A percentile compares a stretch with the other conserved stretches of the same genome.
Evolutionary conservation across 37 sponge, comb jelly and placozoan species (phyloP).

Genomic region (Theonella swinhoei): DNA sequence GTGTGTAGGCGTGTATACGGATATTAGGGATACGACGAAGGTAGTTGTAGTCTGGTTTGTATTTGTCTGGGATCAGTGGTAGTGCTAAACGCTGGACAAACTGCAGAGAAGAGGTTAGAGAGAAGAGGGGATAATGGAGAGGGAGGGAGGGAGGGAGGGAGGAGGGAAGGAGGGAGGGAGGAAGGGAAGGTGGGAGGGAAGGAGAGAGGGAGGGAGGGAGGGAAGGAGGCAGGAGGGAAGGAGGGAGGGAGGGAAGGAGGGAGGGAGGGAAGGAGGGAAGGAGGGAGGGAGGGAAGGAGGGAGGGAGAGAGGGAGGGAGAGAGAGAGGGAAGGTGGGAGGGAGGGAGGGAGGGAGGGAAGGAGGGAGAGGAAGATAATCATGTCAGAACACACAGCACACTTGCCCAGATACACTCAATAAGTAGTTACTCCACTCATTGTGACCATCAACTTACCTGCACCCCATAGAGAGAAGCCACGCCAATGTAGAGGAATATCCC

Average conservation of each 20-base stretch:
- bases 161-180: background rate
- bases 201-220: background rate
- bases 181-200: background rate
- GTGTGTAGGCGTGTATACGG: slow-evolving; percentile 75
- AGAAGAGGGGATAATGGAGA: too few species aligned
- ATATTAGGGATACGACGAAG: slow-evolving; percentile 78
- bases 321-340: too few species aligned
- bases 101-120: slow-evolving; percentile 40
- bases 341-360: too few species aligned
- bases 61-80: slow-evolving; percentile 79
- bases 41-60: slow-evolving; percentile 80
- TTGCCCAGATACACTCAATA: background rate
- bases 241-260: background rate
- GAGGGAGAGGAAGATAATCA: background rate
- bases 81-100: slow-evolving; percentile 69
- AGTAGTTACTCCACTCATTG: too few species aligned
- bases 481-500: slow-evolving; percentile 87
- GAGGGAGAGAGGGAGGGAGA: too few species aligned
- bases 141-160: slow-evolving; percentile 6
- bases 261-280: background rate
- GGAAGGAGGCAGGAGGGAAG: too few species aligned
- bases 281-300: too few species aligned
- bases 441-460: slow-evolving; percentile 82
- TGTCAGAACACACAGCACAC: background rate
- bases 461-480: slow-evolving; percentile 72